Evolutionary conservation across 2,113 vertebrate genomes (phyloP).

Genomic region (Pungitius pungitius): DNA sequence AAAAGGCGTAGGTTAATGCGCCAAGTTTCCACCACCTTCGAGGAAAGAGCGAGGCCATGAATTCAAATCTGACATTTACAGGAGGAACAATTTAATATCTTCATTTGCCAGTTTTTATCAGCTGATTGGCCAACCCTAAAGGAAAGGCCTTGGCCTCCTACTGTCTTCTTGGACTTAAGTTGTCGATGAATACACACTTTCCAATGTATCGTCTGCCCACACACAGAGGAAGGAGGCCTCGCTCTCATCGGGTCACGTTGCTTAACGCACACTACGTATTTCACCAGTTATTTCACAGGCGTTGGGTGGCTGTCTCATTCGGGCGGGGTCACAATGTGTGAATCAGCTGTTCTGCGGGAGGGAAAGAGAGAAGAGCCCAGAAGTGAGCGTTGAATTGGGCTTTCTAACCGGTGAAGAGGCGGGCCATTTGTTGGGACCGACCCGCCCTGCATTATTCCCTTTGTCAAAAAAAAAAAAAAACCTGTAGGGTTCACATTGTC

Average conservation of each 20-base stretch:
- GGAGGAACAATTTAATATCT: slow-evolving; percentile 4
- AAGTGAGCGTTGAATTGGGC: neutral
- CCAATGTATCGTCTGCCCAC: neutral
- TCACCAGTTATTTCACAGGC: slow-evolving; percentile 51
- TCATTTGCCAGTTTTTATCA: slow-evolving; percentile 43
- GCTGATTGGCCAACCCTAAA: slow-evolving; percentile 31
- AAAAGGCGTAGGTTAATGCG: neutral
- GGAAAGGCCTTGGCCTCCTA: slow-evolving; percentile 28
- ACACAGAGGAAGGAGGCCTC: neutral
- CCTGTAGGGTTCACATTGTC: slow-evolving; percentile 7
- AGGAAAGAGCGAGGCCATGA: neutral
- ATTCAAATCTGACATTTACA: neutral
- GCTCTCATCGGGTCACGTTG: slow-evolving; percentile 7
- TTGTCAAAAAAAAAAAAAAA: neutral
- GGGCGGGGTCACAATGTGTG: slow-evolving; percentile 50
- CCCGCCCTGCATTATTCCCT: slow-evolving; percentile 4
- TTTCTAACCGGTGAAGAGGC: slow-evolving; percentile 10
- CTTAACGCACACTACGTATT: neutral
- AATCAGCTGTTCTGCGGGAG: slow-evolving; percentile 50
- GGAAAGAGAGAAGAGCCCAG: neutral
- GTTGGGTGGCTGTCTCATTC: slow-evolving; percentile 30
- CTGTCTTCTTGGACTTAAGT: neutral
- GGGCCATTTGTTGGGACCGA: slow-evolving; percentile 12
- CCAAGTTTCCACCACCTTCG: neutral
- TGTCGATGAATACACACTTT: neutral